Evolutionary conservation across 2,797 vertebrate species (phyloP), one percentile per base, ranked within the genome.

Genomic region (Pteronotus mesoamericanus): DNA sequence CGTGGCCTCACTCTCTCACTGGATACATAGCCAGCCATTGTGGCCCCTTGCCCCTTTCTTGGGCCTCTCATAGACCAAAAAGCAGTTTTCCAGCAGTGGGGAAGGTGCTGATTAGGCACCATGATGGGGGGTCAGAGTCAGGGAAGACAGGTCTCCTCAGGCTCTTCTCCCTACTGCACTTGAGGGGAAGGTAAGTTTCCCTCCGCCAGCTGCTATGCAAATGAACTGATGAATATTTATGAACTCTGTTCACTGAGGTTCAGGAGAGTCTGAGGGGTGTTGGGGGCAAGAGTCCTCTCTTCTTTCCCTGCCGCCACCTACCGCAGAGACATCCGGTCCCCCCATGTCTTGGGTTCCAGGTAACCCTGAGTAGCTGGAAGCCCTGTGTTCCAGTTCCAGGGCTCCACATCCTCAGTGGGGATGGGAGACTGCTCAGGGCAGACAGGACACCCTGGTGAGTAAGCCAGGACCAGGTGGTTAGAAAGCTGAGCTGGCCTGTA

Each of bases 191-290:
- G 88, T 97, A 85, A 97, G 90, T 93, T 95, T 97, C 82, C 82
- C 66, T 95, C 79, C 79, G 92, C 88, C 87, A 94, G 82, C 96
- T 97, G 95, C 96, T 94, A 96, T 96, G 95, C 88, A 97, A 95
- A 97, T 97, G 4, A 86, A n/a, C 57, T 86, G 16, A 94, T 97
- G 83, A 88, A 96, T 97, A 97, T 97, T 92, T 80, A 97, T 97
- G 82, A 91, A 68, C 34, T 44, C 88, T 94, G 85, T 55, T 96
- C 51, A 39, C 46, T 46, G 86, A 95, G 74, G 78, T 96, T 96
- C 92, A 95, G 69, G 82, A 94, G 89, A 94, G 44, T 94, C 79
- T 92, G 92, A 97, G 95, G 74, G 89, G 51, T 80, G 21, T 77
- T 83, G 42, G 88, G 96, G 94, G 68, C 94, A 66, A 85, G 95